Percentiles rank a stretch among this genome's conserved stretches.
Evolutionary conservation across 2,113 vertebrate species (phyloP).

Genomic region (Protobothrops mucrosquamatus): DNA sequence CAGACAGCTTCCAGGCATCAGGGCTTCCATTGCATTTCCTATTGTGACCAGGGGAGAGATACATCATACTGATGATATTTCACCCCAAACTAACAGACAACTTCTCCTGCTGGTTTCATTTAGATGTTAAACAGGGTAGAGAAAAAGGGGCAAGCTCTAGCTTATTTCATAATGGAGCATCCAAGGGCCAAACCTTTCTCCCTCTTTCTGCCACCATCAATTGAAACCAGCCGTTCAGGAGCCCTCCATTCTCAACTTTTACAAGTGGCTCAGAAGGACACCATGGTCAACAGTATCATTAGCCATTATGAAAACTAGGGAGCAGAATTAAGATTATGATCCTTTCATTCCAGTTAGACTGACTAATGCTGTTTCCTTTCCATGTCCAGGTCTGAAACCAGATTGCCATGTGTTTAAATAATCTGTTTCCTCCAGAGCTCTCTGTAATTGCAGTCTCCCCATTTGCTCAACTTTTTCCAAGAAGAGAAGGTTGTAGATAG

Average conservation of each 20-base stretch:
- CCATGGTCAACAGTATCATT: not conserved
- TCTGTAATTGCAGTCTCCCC: not conserved
- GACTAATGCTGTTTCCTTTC: not conserved
- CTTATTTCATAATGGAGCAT: not conserved
- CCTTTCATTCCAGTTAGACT: not conserved
- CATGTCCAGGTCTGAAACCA: not conserved
- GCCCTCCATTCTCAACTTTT: not conserved
- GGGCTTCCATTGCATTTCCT: not conserved
- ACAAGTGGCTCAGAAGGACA: not conserved
- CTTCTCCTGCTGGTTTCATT: not conserved
- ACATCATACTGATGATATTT: not conserved
- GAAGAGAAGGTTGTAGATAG: not conserved
- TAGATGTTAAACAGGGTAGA: not conserved
- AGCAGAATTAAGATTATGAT: not conserved
- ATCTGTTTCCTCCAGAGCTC: not conserved
- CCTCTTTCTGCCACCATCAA: not conserved
- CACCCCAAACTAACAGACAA: not conserved
- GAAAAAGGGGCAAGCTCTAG: not conserved
- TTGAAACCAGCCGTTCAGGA: not conserved
- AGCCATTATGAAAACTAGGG: not conserved
- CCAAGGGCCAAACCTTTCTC: not conserved
- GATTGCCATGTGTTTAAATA: not conserved
- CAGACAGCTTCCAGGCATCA: not conserved
- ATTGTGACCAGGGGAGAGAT: not conserved
- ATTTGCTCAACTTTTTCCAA: not conserved